These are phyloP conservation scores for Aphaenogaster rudis DNA, from an alignment of 1,140 invertebrate species.

Conservation along the genomic window DNA sequence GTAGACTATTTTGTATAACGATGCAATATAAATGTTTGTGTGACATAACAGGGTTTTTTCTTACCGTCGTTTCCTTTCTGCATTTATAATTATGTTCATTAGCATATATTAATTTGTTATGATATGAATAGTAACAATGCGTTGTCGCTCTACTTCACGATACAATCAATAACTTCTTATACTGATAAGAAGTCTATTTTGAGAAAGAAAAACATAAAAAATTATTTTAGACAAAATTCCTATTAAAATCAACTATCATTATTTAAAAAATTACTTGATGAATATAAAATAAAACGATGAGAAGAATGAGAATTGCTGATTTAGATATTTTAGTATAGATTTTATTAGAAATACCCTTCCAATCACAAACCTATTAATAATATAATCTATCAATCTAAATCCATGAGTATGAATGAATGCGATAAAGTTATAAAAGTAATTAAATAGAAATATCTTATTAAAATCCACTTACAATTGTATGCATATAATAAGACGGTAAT, in stretches of 20 bases:
- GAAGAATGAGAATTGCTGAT: neutral
- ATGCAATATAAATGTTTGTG: constrained; percentile 32
- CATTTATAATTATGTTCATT: constrained; percentile 2
- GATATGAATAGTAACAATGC: neutral
- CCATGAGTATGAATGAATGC: too few relatives aligned
- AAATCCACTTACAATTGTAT: neutral
- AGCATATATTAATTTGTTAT: constrained; percentile 9
- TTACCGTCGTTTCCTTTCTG: neutral
- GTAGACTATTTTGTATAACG: constrained; percentile 36
- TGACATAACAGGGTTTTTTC: neutral
- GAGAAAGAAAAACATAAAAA: neutral
- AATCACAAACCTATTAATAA: too few relatives aligned
- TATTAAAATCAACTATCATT: neutral
- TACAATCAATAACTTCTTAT: neutral
- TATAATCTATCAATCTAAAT: too few relatives aligned
- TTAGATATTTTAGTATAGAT: neutral
- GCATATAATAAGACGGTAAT: too few relatives aligned
- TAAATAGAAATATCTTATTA: neutral
- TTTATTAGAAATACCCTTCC: neutral
- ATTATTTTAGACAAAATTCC: neutral
- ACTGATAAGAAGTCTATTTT: neutral
- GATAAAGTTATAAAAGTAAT: neutral
- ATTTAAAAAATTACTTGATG: neutral
- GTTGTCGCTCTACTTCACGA: neutral
- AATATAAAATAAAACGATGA: neutral